Percentiles rank a stretch among this genome's conserved stretches.
phyloP scores from a whole-genome alignment of 2,113 vertebrate species.

The Prietella phreatophila region DNA sequence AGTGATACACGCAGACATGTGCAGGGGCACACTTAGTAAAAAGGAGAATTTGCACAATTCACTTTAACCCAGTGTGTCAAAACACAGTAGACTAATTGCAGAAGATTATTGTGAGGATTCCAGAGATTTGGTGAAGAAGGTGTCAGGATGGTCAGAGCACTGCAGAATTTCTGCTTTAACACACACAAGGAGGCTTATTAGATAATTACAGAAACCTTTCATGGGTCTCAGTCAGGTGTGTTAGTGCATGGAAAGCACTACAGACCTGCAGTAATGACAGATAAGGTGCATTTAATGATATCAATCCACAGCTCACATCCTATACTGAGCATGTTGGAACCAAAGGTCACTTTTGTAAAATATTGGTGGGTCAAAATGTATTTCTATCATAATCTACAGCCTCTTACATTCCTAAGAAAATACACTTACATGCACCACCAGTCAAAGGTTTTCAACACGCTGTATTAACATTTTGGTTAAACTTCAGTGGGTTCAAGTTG shows the following conservation, averaged over 20 bases:
- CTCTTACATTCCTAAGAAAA: background rate
- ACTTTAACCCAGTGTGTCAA: background rate
- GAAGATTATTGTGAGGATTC: background rate
- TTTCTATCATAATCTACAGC: background rate
- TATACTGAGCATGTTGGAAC: background rate
- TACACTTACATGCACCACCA: background rate
- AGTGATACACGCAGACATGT: background rate
- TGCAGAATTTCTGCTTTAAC: background rate
- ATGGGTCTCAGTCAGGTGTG: constrained; percentile 22
- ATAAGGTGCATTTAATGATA: background rate
- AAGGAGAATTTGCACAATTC: background rate
- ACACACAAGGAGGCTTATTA: background rate
- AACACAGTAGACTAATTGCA: background rate
- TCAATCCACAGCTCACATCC: background rate
- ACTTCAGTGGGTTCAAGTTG: background rate
- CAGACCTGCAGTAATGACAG: background rate
- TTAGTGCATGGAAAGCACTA: background rate
- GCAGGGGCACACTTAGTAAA: background rate
- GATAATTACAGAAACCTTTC: constrained; percentile 19
- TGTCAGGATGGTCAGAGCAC: background rate
- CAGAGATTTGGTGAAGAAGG: background rate
- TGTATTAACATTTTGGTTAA: background rate
- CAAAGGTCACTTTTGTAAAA: background rate
- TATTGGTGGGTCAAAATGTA: background rate
- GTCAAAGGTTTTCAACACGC: background rate